A percentile compares a stretch with the other conserved stretches of the same genome.
Evolutionary conservation across 2,113 vertebrate genomes (phyloP).

Genomic region (Rhombomys opimus): DNA sequence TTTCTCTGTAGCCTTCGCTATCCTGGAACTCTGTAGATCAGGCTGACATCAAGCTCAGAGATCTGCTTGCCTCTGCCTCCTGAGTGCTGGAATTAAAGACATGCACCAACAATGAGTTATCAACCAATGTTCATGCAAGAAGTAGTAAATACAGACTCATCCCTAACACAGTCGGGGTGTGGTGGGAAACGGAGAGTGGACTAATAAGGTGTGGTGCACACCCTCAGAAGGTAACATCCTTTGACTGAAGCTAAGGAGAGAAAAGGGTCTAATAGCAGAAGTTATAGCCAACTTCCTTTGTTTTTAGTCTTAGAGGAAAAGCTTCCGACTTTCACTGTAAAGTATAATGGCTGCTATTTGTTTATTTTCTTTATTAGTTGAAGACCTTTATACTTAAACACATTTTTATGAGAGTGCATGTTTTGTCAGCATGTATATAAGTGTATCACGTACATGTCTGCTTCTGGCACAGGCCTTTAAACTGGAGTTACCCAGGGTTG

Average conservation of each 20-base stretch:
- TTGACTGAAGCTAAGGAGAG: neutral
- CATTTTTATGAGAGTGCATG: neutral
- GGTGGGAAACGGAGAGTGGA: neutral
- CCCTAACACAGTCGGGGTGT: neutral
- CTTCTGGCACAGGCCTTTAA: too few relatives aligned
- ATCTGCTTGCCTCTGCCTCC: neutral
- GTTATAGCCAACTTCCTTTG: conserved; percentile 3
- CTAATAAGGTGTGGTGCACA: neutral
- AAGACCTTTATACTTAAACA: neutral
- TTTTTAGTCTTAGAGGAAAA: conserved; percentile 4
- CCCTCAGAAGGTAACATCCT: neutral
- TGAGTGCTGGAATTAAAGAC: neutral
- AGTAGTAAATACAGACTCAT: neutral
- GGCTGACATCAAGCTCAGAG: too few relatives aligned
- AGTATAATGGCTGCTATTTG: neutral
- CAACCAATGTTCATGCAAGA: neutral
- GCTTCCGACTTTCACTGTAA: neutral
- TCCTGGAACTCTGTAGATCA: neutral
- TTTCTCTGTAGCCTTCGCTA: neutral
- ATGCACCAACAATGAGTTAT: neutral
- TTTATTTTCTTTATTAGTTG: neutral
- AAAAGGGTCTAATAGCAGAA: neutral
- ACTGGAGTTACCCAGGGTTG: neutral
- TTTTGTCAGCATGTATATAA: neutral
- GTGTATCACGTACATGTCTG: neutral